Evolutionary conservation across 2,797 vertebrate genomes (phyloP), one percentile per base, ranked within the genome.

Genomic region (Acanthurus tractus): DNA sequence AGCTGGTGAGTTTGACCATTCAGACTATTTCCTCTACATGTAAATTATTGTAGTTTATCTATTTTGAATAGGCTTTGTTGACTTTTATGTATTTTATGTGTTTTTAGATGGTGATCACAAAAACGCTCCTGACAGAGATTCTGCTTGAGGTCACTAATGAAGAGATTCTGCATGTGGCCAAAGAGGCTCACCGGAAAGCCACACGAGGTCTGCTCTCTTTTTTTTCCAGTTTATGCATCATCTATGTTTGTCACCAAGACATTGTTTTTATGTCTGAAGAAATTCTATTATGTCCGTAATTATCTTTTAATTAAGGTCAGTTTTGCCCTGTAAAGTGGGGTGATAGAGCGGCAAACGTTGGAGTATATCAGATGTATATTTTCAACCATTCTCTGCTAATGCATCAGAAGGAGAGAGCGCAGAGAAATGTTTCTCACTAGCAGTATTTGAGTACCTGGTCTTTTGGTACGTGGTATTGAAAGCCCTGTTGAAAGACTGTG

Each of bases 71-170:
- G 2, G 15, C 25, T 15, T 57, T 22, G 20, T 29, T 49, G 9
- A 57, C 42, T 42, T 0, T 3, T 10, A 9, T 44, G 0, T 6
- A 4, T 13, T 42, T 25, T 3, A 50, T 0, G 46, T 3, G 46
- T 3, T 20, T 14, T 25, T 68, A 99, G 98, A 99, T 99, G 96
- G 74, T 98, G 70, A 89, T 99, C 93, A 99, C 98, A 77, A 99
- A 99, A 96, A 99, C 96, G 45, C 94, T 99, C 79, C 94, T 99
- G 89, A 99, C 98, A 6, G 98, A 99, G 92, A 98, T 99, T 91
- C 96, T 99, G 38, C 94, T 99, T 2, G 97, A 99, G 91, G 98
- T 99, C 76, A 99, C 98, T 57, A 99, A 98, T 85, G 98, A 99
- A 92, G 98, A 99, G 93, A 99, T 99, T 88, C 95, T 95, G 87